Evolutionary conservation across 2,797 vertebrate genomes (phyloP).

Genomic region (Squalus acanthias): DNA sequence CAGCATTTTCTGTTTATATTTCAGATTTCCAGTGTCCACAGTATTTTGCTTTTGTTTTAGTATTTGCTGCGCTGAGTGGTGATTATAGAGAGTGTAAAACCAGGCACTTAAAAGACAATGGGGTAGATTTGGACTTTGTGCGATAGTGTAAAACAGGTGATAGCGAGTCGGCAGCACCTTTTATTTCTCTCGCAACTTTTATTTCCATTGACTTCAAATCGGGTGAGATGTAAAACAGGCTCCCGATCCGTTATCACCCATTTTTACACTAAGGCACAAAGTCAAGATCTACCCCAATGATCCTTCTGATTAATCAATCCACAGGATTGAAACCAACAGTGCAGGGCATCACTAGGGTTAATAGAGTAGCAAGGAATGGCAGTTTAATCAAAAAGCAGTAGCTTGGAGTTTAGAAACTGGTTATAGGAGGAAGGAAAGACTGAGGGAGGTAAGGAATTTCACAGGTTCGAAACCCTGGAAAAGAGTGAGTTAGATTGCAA

Average conservation of each 20-base stretch:
- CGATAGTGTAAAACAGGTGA: too few species aligned
- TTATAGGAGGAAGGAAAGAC: background rate
- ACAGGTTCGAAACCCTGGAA: background rate
- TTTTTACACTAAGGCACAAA: background rate
- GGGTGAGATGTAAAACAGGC: background rate
- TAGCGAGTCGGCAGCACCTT: background rate
- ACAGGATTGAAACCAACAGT: background rate
- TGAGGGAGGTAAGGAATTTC: background rate
- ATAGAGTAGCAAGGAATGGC: background rate
- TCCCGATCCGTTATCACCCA: background rate
- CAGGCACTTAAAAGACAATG: background rate
- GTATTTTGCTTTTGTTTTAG: too few species aligned
- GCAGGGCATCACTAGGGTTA: background rate
- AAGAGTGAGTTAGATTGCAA: background rate
- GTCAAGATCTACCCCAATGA: background rate
- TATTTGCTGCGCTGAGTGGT: background rate
- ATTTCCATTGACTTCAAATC: background rate
- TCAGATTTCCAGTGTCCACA: too few species aligned
- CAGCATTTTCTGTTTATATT: too few species aligned
- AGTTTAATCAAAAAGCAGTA: too few species aligned
- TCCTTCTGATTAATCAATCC: background rate
- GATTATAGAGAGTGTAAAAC: background rate
- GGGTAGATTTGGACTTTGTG: background rate
- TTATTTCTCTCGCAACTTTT: background rate
- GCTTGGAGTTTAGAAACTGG: background rate